phyloP scores from a whole-genome alignment of 2,888 invertebrate genomes.

The Netelia virgata region DNA sequence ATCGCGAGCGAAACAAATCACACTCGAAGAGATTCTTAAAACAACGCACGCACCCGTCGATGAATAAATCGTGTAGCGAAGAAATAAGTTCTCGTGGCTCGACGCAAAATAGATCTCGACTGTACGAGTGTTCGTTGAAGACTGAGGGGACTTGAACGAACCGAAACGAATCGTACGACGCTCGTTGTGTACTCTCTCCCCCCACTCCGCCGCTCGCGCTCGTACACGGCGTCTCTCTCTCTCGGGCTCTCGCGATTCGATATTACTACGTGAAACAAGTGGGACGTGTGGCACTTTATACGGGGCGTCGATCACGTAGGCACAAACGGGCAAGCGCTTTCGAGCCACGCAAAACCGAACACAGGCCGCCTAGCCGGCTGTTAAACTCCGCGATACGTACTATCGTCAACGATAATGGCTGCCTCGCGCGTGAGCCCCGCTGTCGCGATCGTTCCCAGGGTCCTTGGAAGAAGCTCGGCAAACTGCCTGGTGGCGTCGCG shows the following conservation, averaged over 20 bases:
- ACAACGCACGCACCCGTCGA: not conserved
- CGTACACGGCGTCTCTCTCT: not conserved
- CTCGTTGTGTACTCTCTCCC: conserved; percentile 1
- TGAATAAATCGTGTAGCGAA: not conserved
- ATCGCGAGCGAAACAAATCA: too few species aligned
- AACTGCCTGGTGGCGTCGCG: conserved; percentile 46
- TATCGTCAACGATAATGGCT: conserved; percentile 75
- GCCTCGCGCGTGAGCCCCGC: conserved; percentile 43
- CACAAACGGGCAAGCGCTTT: conserved; percentile 53
- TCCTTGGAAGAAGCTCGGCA: conserved; percentile 75
- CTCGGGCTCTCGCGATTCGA: conserved; percentile 29
- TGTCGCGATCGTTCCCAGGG: conserved; percentile 35
- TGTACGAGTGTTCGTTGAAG: conserved; percentile 69
- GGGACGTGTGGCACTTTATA: conserved; percentile 76
- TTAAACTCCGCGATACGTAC: conserved; percentile 65
- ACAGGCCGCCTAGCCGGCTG: not conserved
- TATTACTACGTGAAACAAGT: conserved; percentile 72
- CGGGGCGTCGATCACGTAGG: conserved; percentile 78
- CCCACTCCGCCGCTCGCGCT: conserved; percentile 4
- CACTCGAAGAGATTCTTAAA: not conserved
- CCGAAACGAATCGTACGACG: conserved; percentile 66
- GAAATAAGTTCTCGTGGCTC: too few species aligned
- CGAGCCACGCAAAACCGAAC: not conserved
- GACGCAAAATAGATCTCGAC: conserved; percentile 54
- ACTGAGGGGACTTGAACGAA: conserved; percentile 68